A percentile compares a stretch with the other conserved stretches of the same genome.
phyloP scores from a whole-genome alignment of 2,888 invertebrate genomes.

The Steromphala cineraria region DNA sequence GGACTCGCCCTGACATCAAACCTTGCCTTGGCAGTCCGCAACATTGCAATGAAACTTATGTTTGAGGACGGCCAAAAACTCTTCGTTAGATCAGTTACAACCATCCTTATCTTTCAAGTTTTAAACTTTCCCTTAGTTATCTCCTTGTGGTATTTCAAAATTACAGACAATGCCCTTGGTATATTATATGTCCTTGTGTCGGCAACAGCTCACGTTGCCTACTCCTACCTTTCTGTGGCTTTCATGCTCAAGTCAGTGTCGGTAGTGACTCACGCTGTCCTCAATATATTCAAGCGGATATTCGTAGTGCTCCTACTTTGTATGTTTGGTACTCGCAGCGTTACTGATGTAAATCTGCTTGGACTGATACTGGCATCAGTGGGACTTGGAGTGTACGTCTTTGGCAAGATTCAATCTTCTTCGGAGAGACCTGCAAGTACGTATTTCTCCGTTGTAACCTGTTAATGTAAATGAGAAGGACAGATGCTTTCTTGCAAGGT shows the following conservation, averaged over 20 bases:
- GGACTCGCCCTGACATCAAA: slow-evolving; percentile 35
- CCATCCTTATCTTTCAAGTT: neutral
- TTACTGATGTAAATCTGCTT: slow-evolving; percentile 25
- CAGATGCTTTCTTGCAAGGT: no score
- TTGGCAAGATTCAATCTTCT: no score
- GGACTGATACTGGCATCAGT: slow-evolving; percentile 29
- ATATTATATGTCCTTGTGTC: slow-evolving; percentile 11
- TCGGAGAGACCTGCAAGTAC: no score
- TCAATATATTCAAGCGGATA: slow-evolving; percentile 47
- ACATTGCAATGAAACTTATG: slow-evolving; percentile 27
- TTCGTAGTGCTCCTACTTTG: slow-evolving; percentile 44
- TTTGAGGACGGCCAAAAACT: slow-evolving; percentile 1
- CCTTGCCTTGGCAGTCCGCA: slow-evolving; percentile 32
- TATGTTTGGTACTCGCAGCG: slow-evolving; percentile 32
- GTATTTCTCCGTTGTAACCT: no score
- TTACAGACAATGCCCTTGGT: neutral
- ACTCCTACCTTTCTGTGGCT: slow-evolving; percentile 44
- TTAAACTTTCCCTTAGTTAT: neutral
- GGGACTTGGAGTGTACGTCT: slow-evolving; percentile 12
- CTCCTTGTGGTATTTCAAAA: neutral
- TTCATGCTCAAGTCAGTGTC: slow-evolving; percentile 39
- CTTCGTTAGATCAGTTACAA: neutral
- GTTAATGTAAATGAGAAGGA: no score
- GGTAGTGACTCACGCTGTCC: slow-evolving; percentile 49
- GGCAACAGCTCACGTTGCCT: slow-evolving; percentile 44